A percentile compares a stretch with the other conserved stretches of the same genome.
Conservation (phyloP, 2,113 vertebrate genomes). For the Acrocephalus kingi region DNA sequence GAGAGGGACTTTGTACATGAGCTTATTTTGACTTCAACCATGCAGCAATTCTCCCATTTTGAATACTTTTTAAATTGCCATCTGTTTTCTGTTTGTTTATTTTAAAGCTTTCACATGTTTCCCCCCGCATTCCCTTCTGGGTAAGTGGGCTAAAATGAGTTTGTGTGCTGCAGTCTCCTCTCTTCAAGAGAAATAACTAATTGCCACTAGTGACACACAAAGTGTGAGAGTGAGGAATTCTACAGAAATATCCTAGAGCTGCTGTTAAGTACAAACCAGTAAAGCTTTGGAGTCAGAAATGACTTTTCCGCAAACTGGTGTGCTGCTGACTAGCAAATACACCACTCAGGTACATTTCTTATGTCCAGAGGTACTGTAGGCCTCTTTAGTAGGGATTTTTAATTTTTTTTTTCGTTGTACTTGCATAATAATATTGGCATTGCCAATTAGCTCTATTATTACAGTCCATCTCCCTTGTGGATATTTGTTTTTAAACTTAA, state of each 20-base stretch:
- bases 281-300: not conserved
- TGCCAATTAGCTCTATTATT: not conserved
- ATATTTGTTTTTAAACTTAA: not conserved
- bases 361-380: not conserved
- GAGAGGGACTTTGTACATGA: not conserved
- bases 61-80: not conserved
- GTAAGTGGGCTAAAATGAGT: not conserved
- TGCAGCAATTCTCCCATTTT: not conserved
- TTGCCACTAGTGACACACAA: not conserved
- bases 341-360: not conserved
- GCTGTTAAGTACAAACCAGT: not conserved
- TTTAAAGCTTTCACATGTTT: not conserved
- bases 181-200: not conserved
- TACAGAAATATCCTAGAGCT: not conserved
- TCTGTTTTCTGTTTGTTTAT: not conserved
- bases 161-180: not conserved
- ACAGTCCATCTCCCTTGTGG: not conserved
- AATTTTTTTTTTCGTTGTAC: fast-evolving
- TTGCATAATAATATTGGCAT: not conserved
- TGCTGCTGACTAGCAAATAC: not conserved
- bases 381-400: not conserved
- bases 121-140: not conserved
- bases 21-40: not conserved
- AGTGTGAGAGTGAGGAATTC: not conserved
- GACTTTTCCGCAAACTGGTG: not conserved